These are phyloP conservation scores for Arenicola marina DNA, from an alignment of 2,888 invertebrate genomes.

Conservation along the genomic window DNA sequence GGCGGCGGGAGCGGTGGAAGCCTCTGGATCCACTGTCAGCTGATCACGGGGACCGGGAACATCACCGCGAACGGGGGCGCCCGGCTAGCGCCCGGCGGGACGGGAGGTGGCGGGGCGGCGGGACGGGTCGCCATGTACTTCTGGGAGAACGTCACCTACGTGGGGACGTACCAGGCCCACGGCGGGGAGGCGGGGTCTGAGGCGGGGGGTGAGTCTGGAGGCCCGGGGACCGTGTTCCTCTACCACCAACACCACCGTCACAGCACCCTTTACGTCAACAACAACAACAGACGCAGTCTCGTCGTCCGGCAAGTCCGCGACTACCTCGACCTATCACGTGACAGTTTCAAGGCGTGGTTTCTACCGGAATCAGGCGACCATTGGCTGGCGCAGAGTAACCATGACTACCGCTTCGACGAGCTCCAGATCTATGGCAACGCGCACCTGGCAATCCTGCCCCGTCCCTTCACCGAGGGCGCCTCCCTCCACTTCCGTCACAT, in stretches of 20 bases:
- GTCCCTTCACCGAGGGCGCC: slow-evolving; percentile 26
- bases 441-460: slow-evolving; percentile 42
- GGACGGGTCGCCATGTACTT: slow-evolving; percentile 46
- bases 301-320: slow-evolving; percentile 25
- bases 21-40: slow-evolving; percentile 35
- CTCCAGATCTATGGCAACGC: slow-evolving; percentile 46
- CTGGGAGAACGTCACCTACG: slow-evolving; percentile 40
- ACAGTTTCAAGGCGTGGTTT: slow-evolving; percentile 48
- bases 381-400: slow-evolving; percentile 34
- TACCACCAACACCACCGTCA: slow-evolving; percentile 41
- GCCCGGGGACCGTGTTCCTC: slow-evolving; percentile 44
- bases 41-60: slow-evolving; percentile 39
- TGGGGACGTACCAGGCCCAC: slow-evolving; percentile 40
- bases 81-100: slow-evolving; percentile 23
- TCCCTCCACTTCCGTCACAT: slow-evolving; percentile 41
- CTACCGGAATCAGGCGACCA: slow-evolving; percentile 40
- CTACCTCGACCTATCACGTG: slow-evolving; percentile 37
- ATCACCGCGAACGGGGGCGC: slow-evolving; percentile 44
- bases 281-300: slow-evolving; percentile 29
- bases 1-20: slow-evolving; percentile 47
- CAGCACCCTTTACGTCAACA: slow-evolving; percentile 42
- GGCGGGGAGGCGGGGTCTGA: slow-evolving; percentile 31
- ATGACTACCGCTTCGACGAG: slow-evolving; percentile 41
- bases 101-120: slow-evolving; percentile 42
- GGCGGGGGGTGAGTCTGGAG: slow-evolving; percentile 37